Base-by-base conservation (phyloP, 2,888 invertebrate species). In the Aspidiotus destructor region DNA sequence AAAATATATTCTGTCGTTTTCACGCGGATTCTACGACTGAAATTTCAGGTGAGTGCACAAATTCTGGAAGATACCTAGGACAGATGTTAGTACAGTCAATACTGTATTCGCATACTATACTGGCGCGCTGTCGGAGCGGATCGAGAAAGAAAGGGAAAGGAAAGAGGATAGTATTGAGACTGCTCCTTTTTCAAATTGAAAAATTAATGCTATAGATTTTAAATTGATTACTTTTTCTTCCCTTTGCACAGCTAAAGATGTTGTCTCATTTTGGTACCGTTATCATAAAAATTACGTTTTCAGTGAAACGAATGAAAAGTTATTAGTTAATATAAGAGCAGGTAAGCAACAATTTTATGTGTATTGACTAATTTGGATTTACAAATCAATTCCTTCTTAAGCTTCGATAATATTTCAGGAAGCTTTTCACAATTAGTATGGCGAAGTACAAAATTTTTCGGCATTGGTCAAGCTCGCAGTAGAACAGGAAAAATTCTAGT, bases 401-500 rank as follows among this genome's bases (percentile, higher is more conserved):
- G n/a, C 11, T 13, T 9, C 1, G 9, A 15, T 55, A 7, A 17
- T 16, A 48, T 76, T 77, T 17, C 78, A 89, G 91, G 91, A 70
- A 90, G 91, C 77, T 92, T 92, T 78, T 89, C 90, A 0, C 92
- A 92, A 79, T 81, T 92, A 77, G 88, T 92, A 40, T 92, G 92
- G 92, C 83, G 84, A 52, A 82, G 81, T 60, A 88, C 87, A 2
- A 82, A 84, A 58, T 84, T 85, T 76, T 85, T 91, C 75, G 92
- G 92, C 3, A 84, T 92, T 1, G 92, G 90, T 8, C 89, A 88
- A 75, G 89, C 90, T 0, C 82, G 85, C 64, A 87, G 87, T 44
- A 80, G 86, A 57, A 86, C 86, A 15, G 89, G 89, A 13, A 88
- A 88, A 75, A 82, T 88, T 60, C 86, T 89, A 72, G 89, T 92